Percentiles rank a stretch among this genome's conserved stretches.
phyloP scores from a whole-genome alignment of 1,140 invertebrate species.

The Drosophila mayri region DNA sequence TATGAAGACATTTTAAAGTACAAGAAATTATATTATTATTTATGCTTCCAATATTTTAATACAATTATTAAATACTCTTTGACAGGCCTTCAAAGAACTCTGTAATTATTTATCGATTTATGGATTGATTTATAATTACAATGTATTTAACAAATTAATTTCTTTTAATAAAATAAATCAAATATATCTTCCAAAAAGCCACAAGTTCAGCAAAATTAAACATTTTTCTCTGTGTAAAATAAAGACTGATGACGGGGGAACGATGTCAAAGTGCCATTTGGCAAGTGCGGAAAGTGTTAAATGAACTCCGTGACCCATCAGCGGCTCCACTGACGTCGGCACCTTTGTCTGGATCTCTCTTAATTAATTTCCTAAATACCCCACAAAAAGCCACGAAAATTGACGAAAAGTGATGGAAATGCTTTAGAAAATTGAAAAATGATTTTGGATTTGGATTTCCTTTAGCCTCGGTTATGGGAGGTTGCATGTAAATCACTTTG shows the following conservation, averaged over 20 bases:
- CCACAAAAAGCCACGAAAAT: slow-evolving; percentile 33
- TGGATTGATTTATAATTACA: not conserved
- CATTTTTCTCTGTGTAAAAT: not conserved
- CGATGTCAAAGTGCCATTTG: slow-evolving; percentile 70
- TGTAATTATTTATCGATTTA: not conserved
- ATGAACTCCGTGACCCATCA: slow-evolving; percentile 46
- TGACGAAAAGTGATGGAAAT: slow-evolving; percentile 21
- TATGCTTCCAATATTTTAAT: not conserved
- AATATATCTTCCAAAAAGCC: not conserved
- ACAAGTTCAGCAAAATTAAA: too few relatives aligned
- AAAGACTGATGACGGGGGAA: not conserved
- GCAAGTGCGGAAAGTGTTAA: slow-evolving; percentile 55
- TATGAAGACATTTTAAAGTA: too few relatives aligned
- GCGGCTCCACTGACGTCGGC: slow-evolving; percentile 37
- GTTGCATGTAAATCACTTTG: slow-evolving; percentile 77
- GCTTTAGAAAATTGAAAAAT: slow-evolving; percentile 56
- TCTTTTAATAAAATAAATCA: not conserved
- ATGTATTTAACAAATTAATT: not conserved
- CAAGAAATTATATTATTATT: not conserved
- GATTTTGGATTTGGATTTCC: slow-evolving; percentile 11
- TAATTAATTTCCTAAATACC: slow-evolving; percentile 78
- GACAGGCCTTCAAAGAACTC: not conserved
- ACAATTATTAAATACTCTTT: not conserved
- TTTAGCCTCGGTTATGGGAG: slow-evolving; percentile 64
- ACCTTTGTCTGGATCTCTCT: slow-evolving; percentile 74